Percentiles rank a stretch among this genome's conserved stretches.
These are phyloP conservation scores for Struthio camelus DNA, from an alignment of 2,113 vertebrate genomes.

Conservation along the genomic window DNA sequence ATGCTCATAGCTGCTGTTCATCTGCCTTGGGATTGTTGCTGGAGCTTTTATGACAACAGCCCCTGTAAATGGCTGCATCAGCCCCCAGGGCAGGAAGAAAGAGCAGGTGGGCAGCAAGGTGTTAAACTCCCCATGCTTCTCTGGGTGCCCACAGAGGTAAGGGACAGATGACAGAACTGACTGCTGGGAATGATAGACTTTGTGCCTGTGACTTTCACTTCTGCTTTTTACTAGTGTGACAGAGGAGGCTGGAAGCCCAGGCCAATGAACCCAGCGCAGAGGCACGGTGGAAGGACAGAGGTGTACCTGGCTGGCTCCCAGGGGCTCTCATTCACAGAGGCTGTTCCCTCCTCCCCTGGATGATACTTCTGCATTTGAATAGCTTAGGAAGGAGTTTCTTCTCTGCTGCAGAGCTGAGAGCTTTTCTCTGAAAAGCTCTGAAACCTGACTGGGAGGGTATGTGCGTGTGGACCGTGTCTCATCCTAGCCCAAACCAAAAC, in stretches of 20 bases:
- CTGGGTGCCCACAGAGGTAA: background rate
- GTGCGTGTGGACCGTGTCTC: background rate
- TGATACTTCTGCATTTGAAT: background rate
- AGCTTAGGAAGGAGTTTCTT: background rate
- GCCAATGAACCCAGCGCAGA: background rate
- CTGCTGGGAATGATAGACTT: background rate
- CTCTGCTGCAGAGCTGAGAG: accelerated
- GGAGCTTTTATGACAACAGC: background rate
- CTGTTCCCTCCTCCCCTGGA: background rate
- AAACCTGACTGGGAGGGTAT: background rate
- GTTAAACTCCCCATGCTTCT: background rate
- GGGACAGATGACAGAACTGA: background rate
- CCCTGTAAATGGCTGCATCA: background rate
- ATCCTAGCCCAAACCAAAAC: background rate
- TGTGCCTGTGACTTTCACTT: background rate
- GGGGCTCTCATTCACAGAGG: accelerated
- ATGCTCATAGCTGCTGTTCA: background rate
- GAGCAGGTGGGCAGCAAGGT: accelerated
- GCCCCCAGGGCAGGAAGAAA: background rate
- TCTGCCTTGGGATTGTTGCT: background rate
- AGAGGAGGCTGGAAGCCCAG: background rate
- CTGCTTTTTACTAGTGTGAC: background rate
- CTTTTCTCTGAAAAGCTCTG: background rate
- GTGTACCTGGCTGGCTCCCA: background rate
- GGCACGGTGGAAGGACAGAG: background rate